Evolutionary conservation across 2,113 vertebrate species (phyloP), one percentile per base, ranked within the genome.

Genomic region (Semnornis frantzii): DNA sequence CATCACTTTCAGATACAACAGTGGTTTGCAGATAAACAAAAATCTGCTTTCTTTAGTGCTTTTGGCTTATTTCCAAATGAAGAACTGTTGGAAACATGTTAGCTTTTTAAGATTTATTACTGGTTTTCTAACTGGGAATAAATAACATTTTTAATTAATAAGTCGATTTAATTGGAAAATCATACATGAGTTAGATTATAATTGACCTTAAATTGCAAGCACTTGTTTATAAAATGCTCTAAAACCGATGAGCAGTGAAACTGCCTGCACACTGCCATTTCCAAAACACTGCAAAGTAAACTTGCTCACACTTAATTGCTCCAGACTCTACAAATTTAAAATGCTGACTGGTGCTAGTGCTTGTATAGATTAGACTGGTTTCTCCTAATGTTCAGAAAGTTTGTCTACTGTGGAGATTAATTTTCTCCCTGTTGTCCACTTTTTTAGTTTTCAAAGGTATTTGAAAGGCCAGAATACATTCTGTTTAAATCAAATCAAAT

Each of bases 101-200:
- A 27, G 19, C 42, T 34, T 54, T 84, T 85, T 63, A 81, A 81
- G 46, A 87, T 78, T 94, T 94, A 84, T 74, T 92, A 63, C 54
- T 88, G 37, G 23, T 58, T 95, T 96, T 30, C 59, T 94, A 87
- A 95, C 57, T 70, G 83, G 75, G 55, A 94, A 94, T 82, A 89
- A 85, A 85, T 85, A 33, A 81, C 92, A 60, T 85, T 25, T 91
- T 92, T 89, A 89, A 93, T 87, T 95, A 50, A 89, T 89, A 75
- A 78, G 88, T 94, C 94, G 68, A 76, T 73, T 97, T 94, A 55
- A 92, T 97, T 96, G 91, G 87, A 96, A 96, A 97, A 96, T 94
- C 78, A 88, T 90, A 77, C 44, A 92, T 77, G 63, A 82, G 39
- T 91, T 74, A 86, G 89, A 76, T 93, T 71, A 70, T 91, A 96